These are phyloP conservation scores for Dryobates pubescens DNA, from an alignment of 2,797 vertebrate genomes.

Conservation along the genomic window DNA sequence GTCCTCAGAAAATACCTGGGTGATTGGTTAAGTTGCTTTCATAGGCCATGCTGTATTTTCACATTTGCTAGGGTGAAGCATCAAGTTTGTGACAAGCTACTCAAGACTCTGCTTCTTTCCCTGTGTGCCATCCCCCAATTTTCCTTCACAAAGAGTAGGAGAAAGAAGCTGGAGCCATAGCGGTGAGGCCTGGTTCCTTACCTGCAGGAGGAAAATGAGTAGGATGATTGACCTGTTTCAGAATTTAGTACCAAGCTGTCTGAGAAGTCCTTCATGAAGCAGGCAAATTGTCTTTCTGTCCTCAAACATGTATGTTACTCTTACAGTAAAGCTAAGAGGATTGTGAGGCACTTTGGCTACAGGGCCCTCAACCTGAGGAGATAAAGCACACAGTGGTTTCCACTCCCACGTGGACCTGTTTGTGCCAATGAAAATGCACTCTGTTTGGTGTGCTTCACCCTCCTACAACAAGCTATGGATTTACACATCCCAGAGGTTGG, in stretches of 20 bases:
- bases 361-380: neutral
- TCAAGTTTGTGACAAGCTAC: neutral
- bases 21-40: neutral
- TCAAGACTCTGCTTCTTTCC: neutral
- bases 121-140: neutral
- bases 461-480: neutral
- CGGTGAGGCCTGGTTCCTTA: neutral
- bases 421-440: neutral
- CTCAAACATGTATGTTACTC: neutral
- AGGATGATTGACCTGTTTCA: neutral
- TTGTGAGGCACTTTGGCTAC: neutral
- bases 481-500: neutral
- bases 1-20: neutral
- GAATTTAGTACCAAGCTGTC: neutral
- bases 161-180: neutral
- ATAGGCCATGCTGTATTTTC: neutral
- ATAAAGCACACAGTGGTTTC: neutral
- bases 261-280: neutral
- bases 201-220: neutral
- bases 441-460: neutral
- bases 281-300: neutral
- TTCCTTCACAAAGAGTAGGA: neutral
- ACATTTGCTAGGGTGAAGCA: neutral
- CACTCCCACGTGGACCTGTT: neutral
- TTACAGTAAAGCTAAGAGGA: neutral